Base-by-base conservation (phyloP, 2,797 vertebrate species). In the Lithobates pipiens region DNA sequence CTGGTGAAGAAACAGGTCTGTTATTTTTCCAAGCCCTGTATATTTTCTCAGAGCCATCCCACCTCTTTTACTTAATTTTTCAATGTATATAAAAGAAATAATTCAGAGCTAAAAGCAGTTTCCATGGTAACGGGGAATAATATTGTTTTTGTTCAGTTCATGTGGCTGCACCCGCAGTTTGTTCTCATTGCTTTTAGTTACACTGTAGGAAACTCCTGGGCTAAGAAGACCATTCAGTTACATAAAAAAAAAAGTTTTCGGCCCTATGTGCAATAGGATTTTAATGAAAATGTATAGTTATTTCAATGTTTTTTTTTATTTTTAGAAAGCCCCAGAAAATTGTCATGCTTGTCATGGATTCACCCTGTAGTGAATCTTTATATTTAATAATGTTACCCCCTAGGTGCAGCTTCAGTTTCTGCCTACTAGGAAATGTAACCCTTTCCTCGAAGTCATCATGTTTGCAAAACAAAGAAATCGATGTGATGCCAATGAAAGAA, bases 71-170 rank as follows among this genome's bases (percentile, higher is more conserved):
- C 25, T 29, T 44, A 63, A 70, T 69, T 71, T 84, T 42, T 71
- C 32, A 78, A 78, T 46, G 54, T 74, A 50, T 78, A 78, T 61
- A 87, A 76, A 67, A 32, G 34, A 80, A 81, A 79, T 76, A 76
- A 73, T 87, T 84, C 81, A 34, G 81, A 36, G 36, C 68, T 69
- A 54, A 75, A 79, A 87, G 76, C 71, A 87, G 81, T 84, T 87
- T 80, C 86, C 86, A 83, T 61, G 61, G 86, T 74, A 50, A 84
- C 76, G 0, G 3, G 63, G 71, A 70, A 84, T 82, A 86, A 73
- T 80, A 80, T 70, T 84, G 81, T 79, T 83, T 76, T 72, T 46
- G 25, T 84, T 75, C 57, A 44, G n/a, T 44, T 83, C 76, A 57
- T 76, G 76, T 29, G 42, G 86, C n/a, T 63, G 32, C 63, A 83